A percentile compares a stretch with the other conserved stretches of the same genome.
phyloP scores from a whole-genome alignment of 2,113 vertebrate genomes.

The Nematolebias whitei region DNA sequence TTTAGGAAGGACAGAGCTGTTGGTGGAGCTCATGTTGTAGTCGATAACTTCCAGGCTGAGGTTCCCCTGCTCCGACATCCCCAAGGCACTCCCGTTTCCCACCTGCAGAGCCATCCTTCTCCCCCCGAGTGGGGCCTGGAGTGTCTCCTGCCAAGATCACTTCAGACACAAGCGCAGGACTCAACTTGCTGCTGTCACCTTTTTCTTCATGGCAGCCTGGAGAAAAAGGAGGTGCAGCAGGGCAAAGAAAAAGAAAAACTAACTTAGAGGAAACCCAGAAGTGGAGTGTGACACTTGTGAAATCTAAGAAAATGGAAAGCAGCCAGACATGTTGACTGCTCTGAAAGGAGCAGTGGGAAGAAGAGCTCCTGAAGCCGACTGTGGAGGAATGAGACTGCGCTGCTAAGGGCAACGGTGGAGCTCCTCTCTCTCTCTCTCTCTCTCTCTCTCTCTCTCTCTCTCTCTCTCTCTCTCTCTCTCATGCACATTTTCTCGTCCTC shows the following conservation, averaged over 20 bases:
- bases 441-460: neutral
- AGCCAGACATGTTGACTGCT: neutral
- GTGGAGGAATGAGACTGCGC: slow-evolving; percentile 70
- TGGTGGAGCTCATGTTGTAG: slow-evolving; percentile 45
- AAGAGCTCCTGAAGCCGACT: slow-evolving; percentile 24
- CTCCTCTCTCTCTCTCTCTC: slow-evolving; percentile 8
- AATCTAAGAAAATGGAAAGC: neutral
- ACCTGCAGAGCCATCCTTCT: slow-evolving; percentile 48
- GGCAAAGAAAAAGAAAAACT: neutral
- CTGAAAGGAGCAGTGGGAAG: neutral
- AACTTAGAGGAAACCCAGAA: slow-evolving; percentile 5
- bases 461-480: neutral
- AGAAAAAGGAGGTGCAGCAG: neutral
- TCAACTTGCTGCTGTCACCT: slow-evolving; percentile 12
- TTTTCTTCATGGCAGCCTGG: slow-evolving; percentile 29
- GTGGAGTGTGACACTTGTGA: neutral
- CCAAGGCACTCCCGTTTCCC: slow-evolving; percentile 39
- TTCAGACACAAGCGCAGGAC: neutral
- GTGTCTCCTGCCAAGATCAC: neutral
- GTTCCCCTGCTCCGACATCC: slow-evolving; percentile 44
- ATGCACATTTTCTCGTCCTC: neutral
- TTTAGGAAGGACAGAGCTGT: slow-evolving; percentile 31
- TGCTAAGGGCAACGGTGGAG: slow-evolving; percentile 54
- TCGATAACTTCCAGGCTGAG: slow-evolving; percentile 49
- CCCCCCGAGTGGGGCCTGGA: neutral